Evolutionary conservation across 2,888 invertebrate genomes (phyloP).

Genomic region (Noctuana brunneofusca): DNA sequence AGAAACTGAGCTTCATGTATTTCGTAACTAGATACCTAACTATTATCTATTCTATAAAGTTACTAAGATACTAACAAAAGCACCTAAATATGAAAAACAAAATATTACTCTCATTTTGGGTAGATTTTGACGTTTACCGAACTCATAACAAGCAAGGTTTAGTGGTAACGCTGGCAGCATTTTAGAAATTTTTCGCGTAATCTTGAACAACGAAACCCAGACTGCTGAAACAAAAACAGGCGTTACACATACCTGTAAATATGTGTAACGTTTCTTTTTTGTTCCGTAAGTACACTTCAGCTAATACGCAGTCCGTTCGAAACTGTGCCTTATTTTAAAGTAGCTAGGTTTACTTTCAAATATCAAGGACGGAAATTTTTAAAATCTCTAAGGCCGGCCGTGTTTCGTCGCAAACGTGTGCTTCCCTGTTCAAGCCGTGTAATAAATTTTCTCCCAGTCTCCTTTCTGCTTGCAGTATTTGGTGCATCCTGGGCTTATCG

Average conservation of each 20-base stretch:
- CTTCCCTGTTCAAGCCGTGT: constrained; percentile 15
- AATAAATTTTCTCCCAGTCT: constrained; percentile 23
- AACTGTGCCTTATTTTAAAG: background rate
- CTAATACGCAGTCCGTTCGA: background rate
- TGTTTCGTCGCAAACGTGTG: constrained; percentile 26
- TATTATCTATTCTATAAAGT: background rate
- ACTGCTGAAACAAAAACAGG: constrained; percentile 31
- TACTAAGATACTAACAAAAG: background rate
- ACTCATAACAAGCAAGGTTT: constrained; percentile 28
- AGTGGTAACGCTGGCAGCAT: constrained; percentile 20
- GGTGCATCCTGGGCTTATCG: constrained; percentile 16
- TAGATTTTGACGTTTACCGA: constrained; percentile 2
- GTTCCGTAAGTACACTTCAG: constrained; percentile 19
- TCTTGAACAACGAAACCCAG: constrained; percentile 32
- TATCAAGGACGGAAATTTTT: background rate
- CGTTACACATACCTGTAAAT: constrained; percentile 30
- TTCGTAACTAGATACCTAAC: background rate
- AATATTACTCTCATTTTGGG: background rate
- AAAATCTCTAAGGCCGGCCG: constrained; percentile 23
- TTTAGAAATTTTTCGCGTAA: constrained; percentile 34
- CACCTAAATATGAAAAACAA: background rate
- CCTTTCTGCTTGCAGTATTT: constrained; percentile 14
- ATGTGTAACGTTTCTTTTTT: constrained; percentile 32
- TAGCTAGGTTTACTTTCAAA: background rate
- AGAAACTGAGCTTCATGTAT: background rate